Base-by-base conservation (phyloP, 1,140 invertebrate genomes). In the Cheumatopsyche charites region DNA sequence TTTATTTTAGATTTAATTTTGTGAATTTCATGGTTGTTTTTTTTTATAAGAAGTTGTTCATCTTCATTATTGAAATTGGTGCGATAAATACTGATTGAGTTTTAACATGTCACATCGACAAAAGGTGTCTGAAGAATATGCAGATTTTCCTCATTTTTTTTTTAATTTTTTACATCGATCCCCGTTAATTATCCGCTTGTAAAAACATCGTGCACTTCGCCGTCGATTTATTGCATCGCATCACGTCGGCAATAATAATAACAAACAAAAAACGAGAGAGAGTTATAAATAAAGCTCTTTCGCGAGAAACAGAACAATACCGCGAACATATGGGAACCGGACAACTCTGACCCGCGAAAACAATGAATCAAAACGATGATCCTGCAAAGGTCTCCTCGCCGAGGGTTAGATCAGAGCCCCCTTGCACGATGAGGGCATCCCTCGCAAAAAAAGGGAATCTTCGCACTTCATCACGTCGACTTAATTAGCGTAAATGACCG, bases 281-380 rank as follows among this genome's bases (percentile, higher is more conserved):
- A 62, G 62, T 42, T 52, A 73, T 70, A 73, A 70, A 73, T 73
- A 73, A 70, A 43, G 72, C 47, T 49, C 73, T 55, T 55, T 21
- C 21, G 21, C 55, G 13, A 58, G 21, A 52, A 5, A 52, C 19
- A 9, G 29, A 36, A 36, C 29, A 36, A n/a, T 36, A 3, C 42
- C 15, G 47, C 47, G n/a, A 68, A 68, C 66, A 73, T 70, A 75
- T 72, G 73, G 63, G 70, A 72, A 66, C 63, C 63, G 29, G 42
- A 45, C 61, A 75, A 68, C 73, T 75, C 47, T 72, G 67, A 75
- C 66, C 66, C 62, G 21, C n/a, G 55, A 65, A 67, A 75, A 75
- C 70, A 75, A 75, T 75, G 70, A 72, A 70, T 71, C 73, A 71
- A 58, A 29, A 12, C 36, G 23, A 4, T n/a, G 29, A 42, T 63